Conservation (phyloP, 2,888 invertebrate species). For the Abrostola triplasia region DNA sequence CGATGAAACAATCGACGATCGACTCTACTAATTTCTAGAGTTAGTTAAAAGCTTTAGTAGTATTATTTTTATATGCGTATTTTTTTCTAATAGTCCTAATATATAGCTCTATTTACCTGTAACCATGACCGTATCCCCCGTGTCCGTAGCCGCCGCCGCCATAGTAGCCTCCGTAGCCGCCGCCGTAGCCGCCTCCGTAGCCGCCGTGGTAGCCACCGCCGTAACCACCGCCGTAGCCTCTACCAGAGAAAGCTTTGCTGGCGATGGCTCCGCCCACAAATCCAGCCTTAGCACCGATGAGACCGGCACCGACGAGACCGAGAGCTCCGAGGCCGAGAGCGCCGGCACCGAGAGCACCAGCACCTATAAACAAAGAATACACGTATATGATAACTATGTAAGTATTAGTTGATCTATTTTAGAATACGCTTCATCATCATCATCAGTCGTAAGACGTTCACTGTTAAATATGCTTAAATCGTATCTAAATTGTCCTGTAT, state of each 20-base stretch:
- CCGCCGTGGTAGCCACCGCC: conserved; percentile 50
- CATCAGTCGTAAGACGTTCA: too few relatives aligned
- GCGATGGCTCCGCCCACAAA: conserved; percentile 78
- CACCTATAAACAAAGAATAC: conserved; percentile 51
- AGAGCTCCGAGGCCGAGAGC: conserved; percentile 69
- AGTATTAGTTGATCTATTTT: too few relatives aligned
- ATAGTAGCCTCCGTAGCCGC: conserved; percentile 52
- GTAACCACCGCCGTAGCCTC: conserved; percentile 63
- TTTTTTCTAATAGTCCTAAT: neutral
- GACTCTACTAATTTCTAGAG: neutral
- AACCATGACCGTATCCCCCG: conserved; percentile 51
- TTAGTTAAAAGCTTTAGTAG: neutral
- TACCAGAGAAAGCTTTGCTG: conserved; percentile 62
- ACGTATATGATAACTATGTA: too few relatives aligned
- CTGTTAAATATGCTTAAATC: too few relatives aligned
- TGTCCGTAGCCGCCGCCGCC: conserved; percentile 60
- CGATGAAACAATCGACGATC: conserved; percentile 35
- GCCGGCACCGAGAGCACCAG: conserved; percentile 65
- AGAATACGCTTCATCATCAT: too few relatives aligned
- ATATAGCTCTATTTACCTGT: conserved; percentile 48
- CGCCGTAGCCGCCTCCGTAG: conserved; percentile 55
- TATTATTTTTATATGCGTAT: too few relatives aligned
- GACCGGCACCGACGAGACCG: conserved; percentile 75
- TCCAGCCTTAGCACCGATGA: conserved; percentile 75
- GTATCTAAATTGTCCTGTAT: too few relatives aligned